A percentile compares a stretch with the other conserved stretches of the same genome.
Conservation (phyloP, 2,113 vertebrate species). For the Phylloscopus trochiloides region DNA sequence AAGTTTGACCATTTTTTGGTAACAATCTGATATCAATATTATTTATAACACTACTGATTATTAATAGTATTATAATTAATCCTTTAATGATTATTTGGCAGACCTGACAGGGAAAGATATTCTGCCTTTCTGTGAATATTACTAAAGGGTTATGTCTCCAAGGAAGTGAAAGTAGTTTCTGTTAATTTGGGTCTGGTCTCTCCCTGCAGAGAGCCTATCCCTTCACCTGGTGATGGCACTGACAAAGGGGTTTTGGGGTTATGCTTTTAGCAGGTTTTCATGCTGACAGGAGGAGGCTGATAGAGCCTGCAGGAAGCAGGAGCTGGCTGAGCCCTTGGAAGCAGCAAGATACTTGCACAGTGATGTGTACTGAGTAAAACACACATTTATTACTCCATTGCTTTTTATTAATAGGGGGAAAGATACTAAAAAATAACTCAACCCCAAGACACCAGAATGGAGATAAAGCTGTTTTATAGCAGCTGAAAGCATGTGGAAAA, state of each 20-base stretch:
- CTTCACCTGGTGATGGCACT: background rate
- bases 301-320: background rate
- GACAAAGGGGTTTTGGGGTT: background rate
- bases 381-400: conserved; percentile 56
- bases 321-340: background rate
- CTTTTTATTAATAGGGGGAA: conserved; percentile 59
- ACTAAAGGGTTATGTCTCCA: background rate
- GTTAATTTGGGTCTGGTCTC: background rate
- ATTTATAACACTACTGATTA: background rate
- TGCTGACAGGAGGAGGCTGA: background rate
- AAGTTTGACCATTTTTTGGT: background rate
- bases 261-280: background rate
- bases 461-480: conserved; percentile 52
- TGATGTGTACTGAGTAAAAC: background rate
- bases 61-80: no score
- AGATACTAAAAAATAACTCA: conserved; percentile 52
- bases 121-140: background rate
- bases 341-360: background rate
- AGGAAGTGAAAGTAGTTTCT: background rate
- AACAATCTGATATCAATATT: background rate
- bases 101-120: background rate
- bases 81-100: background rate
- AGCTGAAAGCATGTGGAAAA: conserved; percentile 43
- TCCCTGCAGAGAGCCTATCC: background rate
- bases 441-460: conserved; percentile 10